phyloP scores from a whole-genome alignment of 2,888 invertebrate species.

The Coelopa pilipes region DNA sequence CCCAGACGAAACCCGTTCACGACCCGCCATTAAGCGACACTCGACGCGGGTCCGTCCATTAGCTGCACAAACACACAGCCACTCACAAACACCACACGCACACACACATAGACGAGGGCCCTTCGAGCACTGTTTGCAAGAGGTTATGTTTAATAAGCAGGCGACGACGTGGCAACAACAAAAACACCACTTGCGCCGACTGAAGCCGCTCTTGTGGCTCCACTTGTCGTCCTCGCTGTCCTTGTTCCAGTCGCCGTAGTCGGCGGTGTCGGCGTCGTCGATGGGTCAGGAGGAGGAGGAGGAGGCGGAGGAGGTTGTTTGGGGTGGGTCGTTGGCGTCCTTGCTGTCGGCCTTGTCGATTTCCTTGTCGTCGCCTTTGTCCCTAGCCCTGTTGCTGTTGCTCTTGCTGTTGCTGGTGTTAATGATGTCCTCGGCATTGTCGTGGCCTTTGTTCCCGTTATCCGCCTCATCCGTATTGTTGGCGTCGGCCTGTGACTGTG shows the following conservation, averaged over 20 bases:
- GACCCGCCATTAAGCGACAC: constrained; percentile 27
- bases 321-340: constrained; percentile 7
- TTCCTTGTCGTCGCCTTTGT: constrained; percentile 13
- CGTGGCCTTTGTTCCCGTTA: constrained; percentile 10
- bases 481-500: constrained; percentile 12
- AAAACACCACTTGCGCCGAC: constrained; percentile 7
- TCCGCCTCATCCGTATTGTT: constrained; percentile 15
- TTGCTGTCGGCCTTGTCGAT: constrained; percentile 9
- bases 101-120: background rate
- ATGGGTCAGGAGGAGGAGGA: background rate
- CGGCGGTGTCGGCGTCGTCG: background rate
- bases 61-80: constrained; percentile 22
- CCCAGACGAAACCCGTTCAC: constrained; percentile 2
- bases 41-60: constrained; percentile 28
- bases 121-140: constrained; percentile 14
- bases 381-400: background rate
- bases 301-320: background rate
- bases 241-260: background rate
- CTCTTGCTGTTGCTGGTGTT: constrained; percentile 4
- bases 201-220: constrained; percentile 7
- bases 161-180: constrained; percentile 14
- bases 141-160: constrained; percentile 31
- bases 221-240: constrained; percentile 21
- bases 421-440: constrained; percentile 9
- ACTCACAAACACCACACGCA: background rate